These are phyloP conservation scores for Clarias platycephalus DNA, from an alignment of 2,797 vertebrate species.

Conservation along the genomic window DNA sequence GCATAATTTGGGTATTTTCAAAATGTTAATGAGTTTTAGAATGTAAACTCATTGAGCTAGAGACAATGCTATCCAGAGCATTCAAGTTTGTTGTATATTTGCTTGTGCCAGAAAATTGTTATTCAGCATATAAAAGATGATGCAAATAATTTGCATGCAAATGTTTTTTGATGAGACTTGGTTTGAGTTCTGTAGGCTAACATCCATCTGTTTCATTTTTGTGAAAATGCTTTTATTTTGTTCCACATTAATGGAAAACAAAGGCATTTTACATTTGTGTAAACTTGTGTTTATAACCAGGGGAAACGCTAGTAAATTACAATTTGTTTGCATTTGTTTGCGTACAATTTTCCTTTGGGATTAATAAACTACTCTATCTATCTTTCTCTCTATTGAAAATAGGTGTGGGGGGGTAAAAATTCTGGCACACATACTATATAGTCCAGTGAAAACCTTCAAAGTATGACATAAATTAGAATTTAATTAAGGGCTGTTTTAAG, in stretches of 20 bases:
- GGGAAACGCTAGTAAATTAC: not conserved
- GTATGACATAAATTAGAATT: not conserved
- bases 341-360: too few relatives aligned
- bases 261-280: not conserved
- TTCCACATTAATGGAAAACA: not conserved
- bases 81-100: not conserved
- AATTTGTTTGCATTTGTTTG: not conserved
- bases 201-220: not conserved
- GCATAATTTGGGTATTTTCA: too few relatives aligned
- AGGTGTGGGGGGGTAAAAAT: not conserved
- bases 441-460: not conserved
- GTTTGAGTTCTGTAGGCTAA: not conserved
- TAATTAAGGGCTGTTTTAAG: not conserved
- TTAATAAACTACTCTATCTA: too few relatives aligned
- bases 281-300: not conserved
- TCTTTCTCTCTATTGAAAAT: not conserved
- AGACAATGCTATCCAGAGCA: not conserved
- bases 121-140: not conserved
- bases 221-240: not conserved
- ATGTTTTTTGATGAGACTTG: not conserved
- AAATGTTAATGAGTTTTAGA: not conserved
- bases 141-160: not conserved
- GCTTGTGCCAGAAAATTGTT: not conserved
- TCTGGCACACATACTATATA: not conserved
- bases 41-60: not conserved